Conservation (phyloP, 2,888 invertebrate genomes). For the Choristoneura rosaceana region DNA sequence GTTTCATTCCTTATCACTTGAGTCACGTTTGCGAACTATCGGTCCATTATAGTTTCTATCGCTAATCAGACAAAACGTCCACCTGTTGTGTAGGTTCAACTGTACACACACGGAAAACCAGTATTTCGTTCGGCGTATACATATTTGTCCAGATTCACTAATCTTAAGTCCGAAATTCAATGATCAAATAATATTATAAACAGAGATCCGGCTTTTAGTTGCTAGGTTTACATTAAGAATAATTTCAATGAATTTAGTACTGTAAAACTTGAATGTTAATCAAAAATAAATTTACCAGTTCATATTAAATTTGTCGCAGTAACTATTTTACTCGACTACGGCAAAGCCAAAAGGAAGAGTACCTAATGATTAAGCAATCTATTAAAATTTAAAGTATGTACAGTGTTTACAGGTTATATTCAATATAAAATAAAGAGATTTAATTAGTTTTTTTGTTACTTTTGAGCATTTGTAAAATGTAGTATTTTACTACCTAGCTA, state of each 20-base stretch:
- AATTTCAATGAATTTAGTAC: not conserved
- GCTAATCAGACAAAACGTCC: constrained; percentile 26
- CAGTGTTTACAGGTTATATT: too few species aligned
- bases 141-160: constrained; percentile 33
- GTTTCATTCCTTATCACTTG: constrained; percentile 39
- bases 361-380: too few species aligned
- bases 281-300: not conserved
- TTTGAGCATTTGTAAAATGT: too few species aligned
- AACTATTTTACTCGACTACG: too few species aligned
- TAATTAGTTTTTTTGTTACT: too few species aligned
- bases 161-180: not conserved
- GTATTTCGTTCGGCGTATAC: constrained; percentile 30
- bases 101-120: constrained; percentile 31
- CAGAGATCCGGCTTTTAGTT: constrained; percentile 4
- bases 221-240: not conserved
- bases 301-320: not conserved
- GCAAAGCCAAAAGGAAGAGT: too few species aligned
- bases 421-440: too few species aligned
- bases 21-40: constrained; percentile 42
- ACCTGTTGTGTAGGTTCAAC: constrained; percentile 15
- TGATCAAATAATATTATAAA: constrained; percentile 9
- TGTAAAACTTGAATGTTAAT: not conserved
- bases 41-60: constrained; percentile 39
- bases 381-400: too few species aligned
- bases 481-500: too few species aligned